Conservation (phyloP, 2,113 vertebrate genomes). For the Muntiacus reevesi region DNA sequence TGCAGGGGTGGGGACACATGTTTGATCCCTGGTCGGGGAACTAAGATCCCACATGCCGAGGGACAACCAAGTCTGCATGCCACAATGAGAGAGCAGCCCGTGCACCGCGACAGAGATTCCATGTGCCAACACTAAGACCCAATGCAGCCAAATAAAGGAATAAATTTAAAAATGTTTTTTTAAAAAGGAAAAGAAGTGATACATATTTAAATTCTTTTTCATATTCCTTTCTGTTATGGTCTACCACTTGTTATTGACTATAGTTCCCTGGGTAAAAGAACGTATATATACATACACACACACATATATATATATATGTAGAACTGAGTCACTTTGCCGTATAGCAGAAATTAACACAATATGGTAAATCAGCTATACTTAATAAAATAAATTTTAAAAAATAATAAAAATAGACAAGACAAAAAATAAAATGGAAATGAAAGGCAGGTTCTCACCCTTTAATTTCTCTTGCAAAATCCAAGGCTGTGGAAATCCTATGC, state of each 20-base stretch:
- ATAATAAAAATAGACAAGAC: background rate
- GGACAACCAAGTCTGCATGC: background rate
- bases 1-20: background rate
- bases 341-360: background rate
- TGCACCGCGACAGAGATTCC: accelerated
- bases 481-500: background rate
- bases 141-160: background rate
- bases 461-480: background rate
- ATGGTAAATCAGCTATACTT: background rate
- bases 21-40: background rate
- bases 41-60: background rate
- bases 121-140: background rate
- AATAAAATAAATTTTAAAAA: background rate
- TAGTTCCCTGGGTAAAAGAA: background rate
- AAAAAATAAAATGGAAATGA: background rate
- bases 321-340: background rate
- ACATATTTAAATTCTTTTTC: background rate
- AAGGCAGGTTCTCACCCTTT: background rate
- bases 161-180: background rate
- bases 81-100: background rate
- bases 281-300: background rate
- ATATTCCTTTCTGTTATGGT: background rate
- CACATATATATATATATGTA: background rate
- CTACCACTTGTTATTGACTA: background rate
- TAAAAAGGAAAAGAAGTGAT: background rate